Percentiles rank a stretch among this genome's conserved stretches.
phyloP scores from a whole-genome alignment of 2,113 vertebrate species.

The Rousettus leschenaultii region DNA sequence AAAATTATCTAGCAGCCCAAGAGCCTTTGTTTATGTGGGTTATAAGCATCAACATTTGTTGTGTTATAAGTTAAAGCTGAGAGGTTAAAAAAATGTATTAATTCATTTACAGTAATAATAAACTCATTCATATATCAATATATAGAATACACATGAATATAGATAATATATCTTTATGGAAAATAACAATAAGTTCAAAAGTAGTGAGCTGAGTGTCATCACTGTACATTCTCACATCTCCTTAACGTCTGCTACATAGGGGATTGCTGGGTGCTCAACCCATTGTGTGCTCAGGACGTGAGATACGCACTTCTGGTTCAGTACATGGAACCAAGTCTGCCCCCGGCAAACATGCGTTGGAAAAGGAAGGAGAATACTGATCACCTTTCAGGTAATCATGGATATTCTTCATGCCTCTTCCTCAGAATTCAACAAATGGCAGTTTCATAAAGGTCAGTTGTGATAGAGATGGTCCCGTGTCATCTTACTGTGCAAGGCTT shows the following conservation, averaged over 20 bases:
- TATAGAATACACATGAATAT: not conserved
- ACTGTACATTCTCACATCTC: not conserved
- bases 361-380: not conserved
- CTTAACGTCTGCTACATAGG: not conserved
- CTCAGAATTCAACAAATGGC: conserved; percentile 11
- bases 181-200: not conserved
- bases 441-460: not conserved
- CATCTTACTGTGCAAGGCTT: not conserved
- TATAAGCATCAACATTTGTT: not conserved
- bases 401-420: not conserved
- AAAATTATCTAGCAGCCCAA: not conserved
- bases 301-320: not conserved
- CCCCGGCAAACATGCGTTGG: not conserved
- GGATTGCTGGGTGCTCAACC: not conserved
- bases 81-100: not conserved
- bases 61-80: not conserved
- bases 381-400: not conserved
- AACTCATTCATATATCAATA: not conserved
- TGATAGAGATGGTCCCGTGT: not conserved
- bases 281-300: not conserved
- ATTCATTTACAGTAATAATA: not conserved
- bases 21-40: not conserved
- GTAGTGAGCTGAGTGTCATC: not conserved
- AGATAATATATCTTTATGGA: not conserved
- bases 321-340: not conserved